Evolutionary conservation across 2,888 invertebrate genomes (phyloP), one percentile per base, ranked within the genome.

Genomic region (Hypsopygia costalis): DNA sequence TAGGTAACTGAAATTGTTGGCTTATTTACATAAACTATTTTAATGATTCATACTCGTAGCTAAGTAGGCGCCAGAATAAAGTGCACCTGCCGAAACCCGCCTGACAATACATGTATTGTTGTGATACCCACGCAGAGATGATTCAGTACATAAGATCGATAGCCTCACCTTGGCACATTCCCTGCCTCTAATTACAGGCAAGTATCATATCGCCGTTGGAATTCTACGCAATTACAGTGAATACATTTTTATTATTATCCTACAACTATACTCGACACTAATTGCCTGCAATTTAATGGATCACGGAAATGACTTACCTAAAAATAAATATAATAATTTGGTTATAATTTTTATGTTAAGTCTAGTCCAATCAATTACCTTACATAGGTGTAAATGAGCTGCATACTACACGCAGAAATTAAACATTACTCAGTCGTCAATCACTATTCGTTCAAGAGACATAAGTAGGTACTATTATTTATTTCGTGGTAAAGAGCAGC

Each of bases 31-130:
- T 10, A 11, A 32, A 3, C 4, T 16, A 27, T 33, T 8, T 20
- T 27, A 33, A 28, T 39, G 33, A 39, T n/a, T 39, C 39, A 39
- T 20, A 39, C n/a, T n/a, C n/a, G 25, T 1, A 25, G 25, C 12
- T 31, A 47, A 45, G 41, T 40, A 33, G 34, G 39, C 47, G 38
- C 34, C 44, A 35, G 43, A 44, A 48, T 45, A 34, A 34, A 27
- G 27, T 38, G 31, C 42, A 35, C 42, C 42, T 35, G 38, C 42
- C 27, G 10, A 27, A 34, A 37, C 21, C 20, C 11, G 29, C n/a
- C 34, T 34, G 37, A 46, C 46, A 46, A 46, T 43, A 10, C 20
- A 22, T 36, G 34, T 28, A 46, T 42, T 46, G 48, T 45, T 28
- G 34, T 9, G 8, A 25, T 27, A 11, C 47, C 46, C 44, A 47